These are phyloP conservation scores for Eupithecia exiguata DNA, from an alignment of 2,888 invertebrate species.

Conservation along the genomic window DNA sequence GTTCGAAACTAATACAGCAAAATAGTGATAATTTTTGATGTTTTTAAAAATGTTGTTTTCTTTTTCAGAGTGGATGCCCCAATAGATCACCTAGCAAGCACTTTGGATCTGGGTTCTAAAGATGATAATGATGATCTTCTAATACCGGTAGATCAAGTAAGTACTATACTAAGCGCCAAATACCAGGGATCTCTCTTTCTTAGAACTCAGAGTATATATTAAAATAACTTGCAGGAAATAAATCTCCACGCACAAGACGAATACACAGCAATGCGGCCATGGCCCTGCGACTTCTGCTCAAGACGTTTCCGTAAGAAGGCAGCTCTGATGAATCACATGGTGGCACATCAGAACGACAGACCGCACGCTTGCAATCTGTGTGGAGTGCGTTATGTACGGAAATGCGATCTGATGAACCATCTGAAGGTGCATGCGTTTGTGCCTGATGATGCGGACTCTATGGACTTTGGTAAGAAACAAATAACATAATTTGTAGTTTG, in stretches of 20 bases:
- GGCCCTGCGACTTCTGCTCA: constrained; percentile 94
- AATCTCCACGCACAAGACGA: constrained; percentile 77
- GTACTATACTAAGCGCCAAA: constrained; percentile 48
- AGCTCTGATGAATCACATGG: constrained; percentile 93
- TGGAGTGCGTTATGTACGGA: constrained; percentile 90
- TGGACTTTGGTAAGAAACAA: constrained; percentile 74
- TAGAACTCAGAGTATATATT: no score
- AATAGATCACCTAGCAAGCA: constrained; percentile 83
- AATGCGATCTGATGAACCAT: constrained; percentile 92
- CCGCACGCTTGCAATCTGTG: constrained; percentile 93
- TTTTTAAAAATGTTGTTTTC: constrained; percentile 13
- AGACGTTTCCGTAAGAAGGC: constrained; percentile 92
- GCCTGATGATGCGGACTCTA: constrained; percentile 85
- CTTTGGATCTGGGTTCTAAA: constrained; percentile 70
- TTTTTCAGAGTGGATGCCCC: constrained; percentile 86
- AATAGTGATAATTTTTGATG: no score
- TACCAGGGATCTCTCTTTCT: no score
- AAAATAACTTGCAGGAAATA: constrained; percentile 28
- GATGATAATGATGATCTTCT: constrained; percentile 90
- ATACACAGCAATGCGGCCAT: constrained; percentile 89
- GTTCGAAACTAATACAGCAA: no score
- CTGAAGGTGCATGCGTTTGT: constrained; percentile 91
- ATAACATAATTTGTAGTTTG: neutral
- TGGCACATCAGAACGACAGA: constrained; percentile 92
- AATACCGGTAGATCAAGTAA: constrained; percentile 91